Evolutionary conservation across 2,113 vertebrate species (phyloP), one percentile per base, ranked within the genome.

Genomic region (Elaphurus davidianus): DNA sequence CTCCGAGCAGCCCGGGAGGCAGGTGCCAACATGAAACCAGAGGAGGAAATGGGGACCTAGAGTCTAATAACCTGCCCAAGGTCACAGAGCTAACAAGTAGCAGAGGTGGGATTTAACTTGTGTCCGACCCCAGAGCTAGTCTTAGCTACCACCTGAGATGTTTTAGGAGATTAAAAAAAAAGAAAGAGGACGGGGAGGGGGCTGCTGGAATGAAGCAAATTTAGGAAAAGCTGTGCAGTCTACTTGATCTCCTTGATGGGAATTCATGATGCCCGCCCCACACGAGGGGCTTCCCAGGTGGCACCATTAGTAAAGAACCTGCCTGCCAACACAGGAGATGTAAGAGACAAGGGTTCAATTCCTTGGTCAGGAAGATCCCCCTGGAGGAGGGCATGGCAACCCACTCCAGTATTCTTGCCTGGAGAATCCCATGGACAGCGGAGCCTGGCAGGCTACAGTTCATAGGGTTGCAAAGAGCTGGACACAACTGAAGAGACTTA

Each of bases 201-300:
- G 36, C n/a, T 36, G 36, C 43, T 36, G 59, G 54, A 28, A 6
- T 0, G 6, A 47, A 27, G 52, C 1, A 1, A 55, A 9, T 0
- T 5, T 23, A 82, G 52, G 84, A 87, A 23, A 55, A 59, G 40
- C 19, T 33, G 0, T 0, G 25, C 30, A 6, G 11, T 3, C 5
- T 6, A 7, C 3, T 1, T 4, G 21, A 1, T 8, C 5, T 13
- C 43, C 71, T 60, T 30, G 0, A 0, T 4, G 14, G 59, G 47
- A 33, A 40, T 3, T 25, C 16, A 1, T 0, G 27, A 7, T 0
- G 10, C 57, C 1, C 0, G 0, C 4, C 14, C 14, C 12, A 74
- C 71, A 27, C 0, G 3, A 76, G 71, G 71, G 71, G 40, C 28
- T 76, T 76, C 40, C 71, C 21, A 76, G 40, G 71, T 76, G 71